Base-by-base conservation (phyloP, 2,888 invertebrate species). In the Tipula lateralis region DNA sequence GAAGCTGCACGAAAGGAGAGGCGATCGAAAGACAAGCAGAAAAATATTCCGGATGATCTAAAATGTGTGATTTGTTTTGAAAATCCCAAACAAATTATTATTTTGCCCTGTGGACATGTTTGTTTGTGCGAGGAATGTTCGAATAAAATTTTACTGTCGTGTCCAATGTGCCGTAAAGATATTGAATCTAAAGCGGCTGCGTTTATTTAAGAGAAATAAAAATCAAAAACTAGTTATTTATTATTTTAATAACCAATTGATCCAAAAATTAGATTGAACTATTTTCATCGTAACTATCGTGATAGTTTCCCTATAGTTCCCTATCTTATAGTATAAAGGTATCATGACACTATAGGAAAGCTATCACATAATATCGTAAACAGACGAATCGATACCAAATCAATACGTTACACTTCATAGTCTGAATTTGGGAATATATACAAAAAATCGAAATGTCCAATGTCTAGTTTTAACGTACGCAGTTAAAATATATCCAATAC, bases 41-140 rank as follows among this genome's bases (percentile, higher is more conserved):
- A 36, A 34, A 83, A 30, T 83, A 3, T 83, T 83, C 91, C 91
- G 84, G 92, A 94, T 88, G 92, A 92, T 89, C 95, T 94, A 87
- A 90, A 94, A 9, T 97, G 97, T 88, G 95, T 97, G 29, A 95
- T 97, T n/a, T 97, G 97, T 89, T 92, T 94, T 44, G 93, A 92
- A 85, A 96, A 96, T 91, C 96, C 96, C 0, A 94, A 96, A 87
- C 96, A 97, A 91, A 94, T 94, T 66, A 95, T 97, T 87, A 90
- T 97, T 84, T 90, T 97, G 86, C 96, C 97, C 0, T 97, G 97
- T 89, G 97, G 97, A 0, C 97, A 97, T 89, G 95, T 97, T 5
- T 97, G 97, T 87, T 90, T 97, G 32, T 97, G 97, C 88, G 95
- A 95, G 89, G 96, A 97, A 89, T 97, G 97, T 89, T 93, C 93